phyloP scores from a whole-genome alignment of 2,888 invertebrate species.

The Vanessa cardui region DNA sequence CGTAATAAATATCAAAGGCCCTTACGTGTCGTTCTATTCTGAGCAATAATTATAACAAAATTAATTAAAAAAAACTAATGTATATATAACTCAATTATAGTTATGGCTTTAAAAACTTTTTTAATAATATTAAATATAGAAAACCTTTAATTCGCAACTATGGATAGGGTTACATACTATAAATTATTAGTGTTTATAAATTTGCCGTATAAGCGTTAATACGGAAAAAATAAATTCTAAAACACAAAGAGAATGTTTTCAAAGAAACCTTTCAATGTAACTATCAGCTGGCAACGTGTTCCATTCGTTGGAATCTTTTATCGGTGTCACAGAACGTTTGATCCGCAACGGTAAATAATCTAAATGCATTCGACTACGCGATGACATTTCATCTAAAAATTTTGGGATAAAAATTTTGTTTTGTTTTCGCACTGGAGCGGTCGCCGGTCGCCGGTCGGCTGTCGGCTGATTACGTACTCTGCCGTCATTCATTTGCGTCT shows the following conservation, averaged over 20 bases:
- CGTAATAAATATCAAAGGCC: conserved; percentile 14
- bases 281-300: background rate
- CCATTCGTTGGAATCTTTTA: conserved; percentile 17
- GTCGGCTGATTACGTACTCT: conserved; percentile 69
- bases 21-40: background rate
- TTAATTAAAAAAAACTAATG: too few species aligned
- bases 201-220: too few species aligned
- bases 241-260: background rate
- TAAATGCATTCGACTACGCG: conserved; percentile 20
- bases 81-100: too few species aligned
- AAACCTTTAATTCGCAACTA: too few species aligned
- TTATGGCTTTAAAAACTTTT: too few species aligned
- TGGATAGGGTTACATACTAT: too few species aligned
- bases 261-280: background rate
- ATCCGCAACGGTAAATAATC: conserved; percentile 26
- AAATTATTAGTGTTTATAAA: too few species aligned
- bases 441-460: conserved; percentile 68
- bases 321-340: conserved; percentile 19
- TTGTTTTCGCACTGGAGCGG: conserved; percentile 68
- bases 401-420: conserved; percentile 59
- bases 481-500: conserved; percentile 78
- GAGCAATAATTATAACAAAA: background rate
- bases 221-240: background rate
- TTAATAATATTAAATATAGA: too few species aligned
- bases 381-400: conserved; percentile 27